phyloP scores from a whole-genome alignment of 2,888 invertebrate genomes.

The Drosophila parthenogenetica region DNA sequence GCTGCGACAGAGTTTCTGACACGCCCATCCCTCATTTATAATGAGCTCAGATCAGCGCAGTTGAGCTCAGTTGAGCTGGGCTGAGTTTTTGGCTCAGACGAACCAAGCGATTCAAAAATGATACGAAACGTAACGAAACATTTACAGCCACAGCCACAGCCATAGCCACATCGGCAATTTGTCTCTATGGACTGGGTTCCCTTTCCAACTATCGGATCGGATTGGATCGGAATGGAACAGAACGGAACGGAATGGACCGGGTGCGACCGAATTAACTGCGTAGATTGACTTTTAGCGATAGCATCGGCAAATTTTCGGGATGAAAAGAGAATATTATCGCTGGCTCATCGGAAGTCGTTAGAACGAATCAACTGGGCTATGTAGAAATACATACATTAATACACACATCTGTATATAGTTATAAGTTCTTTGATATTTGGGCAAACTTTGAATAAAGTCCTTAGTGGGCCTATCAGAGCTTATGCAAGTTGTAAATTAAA shows the following conservation, averaged over 20 bases:
- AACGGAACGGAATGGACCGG: slow-evolving; percentile 24
- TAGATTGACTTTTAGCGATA: slow-evolving; percentile 67
- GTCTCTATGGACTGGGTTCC: slow-evolving; percentile 13
- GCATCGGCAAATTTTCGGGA: slow-evolving; percentile 69
- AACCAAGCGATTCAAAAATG: slow-evolving; percentile 15
- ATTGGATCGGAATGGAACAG: not conserved
- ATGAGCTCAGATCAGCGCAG: slow-evolving; percentile 60
- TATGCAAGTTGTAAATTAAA: not conserved
- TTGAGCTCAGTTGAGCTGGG: slow-evolving; percentile 19
- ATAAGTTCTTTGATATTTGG: not conserved
- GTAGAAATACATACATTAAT: slow-evolving; percentile 1
- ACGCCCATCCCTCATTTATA: slow-evolving; percentile 67
- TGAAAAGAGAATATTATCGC: slow-evolving; percentile 71
- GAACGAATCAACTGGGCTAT: slow-evolving; percentile 42
- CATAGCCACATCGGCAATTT: slow-evolving; percentile 46
- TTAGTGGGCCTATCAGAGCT: not conserved
- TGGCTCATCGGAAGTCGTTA: slow-evolving; percentile 70
- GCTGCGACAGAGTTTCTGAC: slow-evolving; percentile 62
- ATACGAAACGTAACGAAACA: slow-evolving; percentile 32
- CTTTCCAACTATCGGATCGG: slow-evolving; percentile 15
- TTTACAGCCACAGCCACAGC: slow-evolving; percentile 44
- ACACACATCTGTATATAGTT: slow-evolving; percentile 1
- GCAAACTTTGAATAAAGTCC: not conserved
- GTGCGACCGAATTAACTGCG: slow-evolving; percentile 67
- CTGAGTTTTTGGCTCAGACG: slow-evolving; percentile 26